A percentile compares a stretch with the other conserved stretches of the same genome.
Conservation (phyloP, 2,888 invertebrate species). For the Latrodectus hesperus region DNA sequence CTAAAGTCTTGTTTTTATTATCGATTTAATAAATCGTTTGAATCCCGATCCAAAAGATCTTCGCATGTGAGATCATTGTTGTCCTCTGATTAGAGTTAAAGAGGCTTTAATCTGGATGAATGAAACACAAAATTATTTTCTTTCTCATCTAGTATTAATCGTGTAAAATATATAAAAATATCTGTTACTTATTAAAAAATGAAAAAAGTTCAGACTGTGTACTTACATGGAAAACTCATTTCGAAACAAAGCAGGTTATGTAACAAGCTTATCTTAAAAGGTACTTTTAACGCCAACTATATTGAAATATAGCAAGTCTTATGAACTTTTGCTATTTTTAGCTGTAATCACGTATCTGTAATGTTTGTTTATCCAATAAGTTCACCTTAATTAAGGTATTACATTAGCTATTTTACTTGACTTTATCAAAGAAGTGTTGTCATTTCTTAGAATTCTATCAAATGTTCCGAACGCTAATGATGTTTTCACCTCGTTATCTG, state of each 20-base stretch:
- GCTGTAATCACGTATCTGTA: too few species aligned
- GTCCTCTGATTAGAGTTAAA: too few species aligned
- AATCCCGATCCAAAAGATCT: too few species aligned
- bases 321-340: too few species aligned
- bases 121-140: not conserved
- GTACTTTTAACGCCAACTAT: not conserved
- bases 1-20: too few species aligned
- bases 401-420: not conserved
- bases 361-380: not conserved
- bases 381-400: not conserved
- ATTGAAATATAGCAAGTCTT: not conserved
- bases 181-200: not conserved
- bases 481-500: slow-evolving; percentile 27
- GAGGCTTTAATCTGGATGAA: too few species aligned
- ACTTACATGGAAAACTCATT: not conserved
- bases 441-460: not conserved
- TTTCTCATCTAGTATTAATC: not conserved
- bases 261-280: not conserved
- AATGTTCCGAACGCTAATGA: not conserved
- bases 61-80: too few species aligned
- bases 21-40: too few species aligned
- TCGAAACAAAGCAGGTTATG: not conserved
- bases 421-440: not conserved
- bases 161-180: not conserved
- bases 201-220: not conserved